phyloP scores from a whole-genome alignment of 2,113 vertebrate species.

The Notarius lentiginosus region DNA sequence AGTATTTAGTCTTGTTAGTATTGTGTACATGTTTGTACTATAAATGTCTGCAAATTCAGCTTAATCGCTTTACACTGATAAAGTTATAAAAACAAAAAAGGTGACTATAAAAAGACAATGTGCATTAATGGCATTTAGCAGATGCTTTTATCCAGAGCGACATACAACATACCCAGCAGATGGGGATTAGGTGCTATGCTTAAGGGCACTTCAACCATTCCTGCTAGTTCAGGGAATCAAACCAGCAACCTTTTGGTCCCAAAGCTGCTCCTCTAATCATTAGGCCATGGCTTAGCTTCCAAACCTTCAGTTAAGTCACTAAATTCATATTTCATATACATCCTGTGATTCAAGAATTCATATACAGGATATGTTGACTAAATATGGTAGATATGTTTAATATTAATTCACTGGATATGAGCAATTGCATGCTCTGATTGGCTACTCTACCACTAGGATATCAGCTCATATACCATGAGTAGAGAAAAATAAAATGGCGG shows the following conservation, averaged over 20 bases:
- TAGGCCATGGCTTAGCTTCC: neutral
- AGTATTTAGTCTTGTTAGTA: neutral
- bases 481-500: too few relatives aligned
- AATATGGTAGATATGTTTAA: neutral
- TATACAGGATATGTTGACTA: neutral
- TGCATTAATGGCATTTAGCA: too few relatives aligned
- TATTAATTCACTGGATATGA: neutral
- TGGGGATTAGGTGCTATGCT: too few relatives aligned
- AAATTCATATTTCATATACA: neutral
- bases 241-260: too few relatives aligned
- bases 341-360: neutral
- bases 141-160: too few relatives aligned
- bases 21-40: neutral
- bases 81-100: neutral
- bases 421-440: too few relatives aligned
- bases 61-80: neutral
- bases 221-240: too few relatives aligned
- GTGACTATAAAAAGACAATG: neutral
- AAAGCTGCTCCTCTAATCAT: too few relatives aligned
- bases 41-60: neutral
- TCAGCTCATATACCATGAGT: too few relatives aligned
- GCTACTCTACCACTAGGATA: too few relatives aligned
- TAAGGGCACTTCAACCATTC: too few relatives aligned
- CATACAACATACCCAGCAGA: too few relatives aligned
- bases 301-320: neutral